phyloP scores from a whole-genome alignment of 2,113 vertebrate genomes.

The Desmodus rotundus region DNA sequence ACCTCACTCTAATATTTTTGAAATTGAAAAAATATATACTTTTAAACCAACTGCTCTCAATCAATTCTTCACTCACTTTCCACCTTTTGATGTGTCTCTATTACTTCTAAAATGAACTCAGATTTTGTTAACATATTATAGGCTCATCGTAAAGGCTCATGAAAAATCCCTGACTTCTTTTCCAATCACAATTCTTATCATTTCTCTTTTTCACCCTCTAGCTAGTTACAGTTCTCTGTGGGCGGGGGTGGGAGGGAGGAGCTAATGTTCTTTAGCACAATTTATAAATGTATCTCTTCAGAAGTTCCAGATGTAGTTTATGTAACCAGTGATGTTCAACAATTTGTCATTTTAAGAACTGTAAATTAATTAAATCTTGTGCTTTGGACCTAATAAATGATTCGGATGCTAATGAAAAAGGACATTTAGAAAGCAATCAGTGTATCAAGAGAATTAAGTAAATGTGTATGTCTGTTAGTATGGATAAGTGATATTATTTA shows the following conservation, averaged over 20 bases:
- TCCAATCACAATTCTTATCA: background rate
- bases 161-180: background rate
- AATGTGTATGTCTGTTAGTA: background rate
- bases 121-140: background rate
- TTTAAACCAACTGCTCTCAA: background rate
- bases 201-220: background rate
- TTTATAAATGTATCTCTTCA: background rate
- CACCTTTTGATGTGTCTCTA: background rate
- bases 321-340: background rate
- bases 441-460: background rate
- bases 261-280: background rate
- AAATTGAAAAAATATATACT: background rate
- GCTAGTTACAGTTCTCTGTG: background rate
- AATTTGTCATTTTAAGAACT: constrained; percentile 30
- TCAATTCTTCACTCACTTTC: background rate
- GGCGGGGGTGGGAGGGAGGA: fast-evolving
- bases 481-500: background rate
- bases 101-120: background rate
- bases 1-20: background rate
- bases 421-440: background rate
- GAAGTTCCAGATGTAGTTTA: background rate
- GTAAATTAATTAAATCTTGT: constrained; percentile 20
- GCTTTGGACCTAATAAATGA: background rate
- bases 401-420: constrained; percentile 4
- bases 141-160: background rate